A percentile compares a stretch with the other conserved stretches of the same genome.
Conservation (phyloP, 2,797 vertebrate genomes). For the Microhierax caerulescens region DNA sequence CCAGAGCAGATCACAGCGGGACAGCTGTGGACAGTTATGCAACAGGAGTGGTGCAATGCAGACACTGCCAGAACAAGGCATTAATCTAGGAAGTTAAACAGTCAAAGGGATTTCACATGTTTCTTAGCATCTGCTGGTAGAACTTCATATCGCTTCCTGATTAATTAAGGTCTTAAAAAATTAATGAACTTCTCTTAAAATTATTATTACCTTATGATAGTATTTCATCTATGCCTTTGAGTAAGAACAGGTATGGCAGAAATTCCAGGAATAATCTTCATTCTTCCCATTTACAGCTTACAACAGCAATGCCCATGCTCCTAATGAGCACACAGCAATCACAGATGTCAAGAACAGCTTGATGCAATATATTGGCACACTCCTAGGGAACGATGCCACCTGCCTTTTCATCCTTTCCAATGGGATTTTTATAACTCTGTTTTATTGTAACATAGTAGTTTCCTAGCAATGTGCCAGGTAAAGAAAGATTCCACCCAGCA, state of each 20-base stretch:
- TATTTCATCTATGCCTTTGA: background rate
- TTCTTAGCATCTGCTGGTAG: background rate
- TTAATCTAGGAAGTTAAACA: background rate
- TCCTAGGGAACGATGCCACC: background rate
- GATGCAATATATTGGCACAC: background rate
- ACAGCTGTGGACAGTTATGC: background rate
- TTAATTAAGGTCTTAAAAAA: slow-evolving; percentile 13
- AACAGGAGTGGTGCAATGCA: slow-evolving; percentile 36
- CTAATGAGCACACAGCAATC: background rate
- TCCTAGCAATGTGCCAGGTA: background rate
- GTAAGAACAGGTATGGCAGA: background rate
- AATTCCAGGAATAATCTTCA: background rate
- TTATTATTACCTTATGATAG: background rate
- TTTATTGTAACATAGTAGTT: background rate
- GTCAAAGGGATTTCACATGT: background rate
- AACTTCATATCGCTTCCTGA: background rate
- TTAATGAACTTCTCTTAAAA: background rate
- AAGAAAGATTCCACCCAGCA: background rate
- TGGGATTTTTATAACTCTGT: background rate
- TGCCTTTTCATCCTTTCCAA: background rate
- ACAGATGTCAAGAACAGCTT: background rate
- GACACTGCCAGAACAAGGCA: background rate
- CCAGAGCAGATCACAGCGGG: background rate
- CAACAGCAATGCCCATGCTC: background rate
- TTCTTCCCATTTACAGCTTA: background rate